phyloP scores from a whole-genome alignment of 2,888 invertebrate species.

The Apotomis capreana region DNA sequence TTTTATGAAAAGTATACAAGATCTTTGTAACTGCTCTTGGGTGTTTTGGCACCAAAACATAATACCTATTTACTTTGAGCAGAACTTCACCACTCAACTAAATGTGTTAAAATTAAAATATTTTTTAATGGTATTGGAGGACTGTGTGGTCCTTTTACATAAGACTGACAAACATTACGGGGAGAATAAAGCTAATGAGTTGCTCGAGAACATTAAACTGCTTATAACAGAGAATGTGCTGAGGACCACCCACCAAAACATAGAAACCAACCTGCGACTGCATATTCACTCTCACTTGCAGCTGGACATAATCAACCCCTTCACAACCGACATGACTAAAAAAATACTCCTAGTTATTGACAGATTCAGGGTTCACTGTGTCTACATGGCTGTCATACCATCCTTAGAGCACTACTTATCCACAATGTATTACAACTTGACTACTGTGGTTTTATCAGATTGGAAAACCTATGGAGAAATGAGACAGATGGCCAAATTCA shows the following conservation, averaged over 20 bases:
- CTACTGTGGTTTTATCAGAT: conserved; percentile 98
- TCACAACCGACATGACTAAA: conserved; percentile 86
- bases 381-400: conserved; percentile 86
- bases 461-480: conserved; percentile 99
- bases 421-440: conserved; percentile 97
- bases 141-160: conserved; percentile 67
- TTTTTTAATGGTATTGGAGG: conserved; percentile 75
- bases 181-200: conserved; percentile 60
- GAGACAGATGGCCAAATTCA: conserved; percentile 94
- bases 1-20: conserved; percentile 82
- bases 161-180: conserved; percentile 65
- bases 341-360: conserved; percentile 84
- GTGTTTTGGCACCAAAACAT: conserved; percentile 92
- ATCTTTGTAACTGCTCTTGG: conserved; percentile 89
- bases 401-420: conserved; percentile 95
- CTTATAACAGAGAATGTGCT: conserved; percentile 84
- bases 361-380: conserved; percentile 80
- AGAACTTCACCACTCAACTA: conserved; percentile 86
- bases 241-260: conserved; percentile 90
- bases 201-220: conserved; percentile 65
- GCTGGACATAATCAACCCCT: conserved; percentile 88
- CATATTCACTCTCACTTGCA: conserved; percentile 96
- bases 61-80: conserved; percentile 89
- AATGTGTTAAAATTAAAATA: conserved; percentile 85
- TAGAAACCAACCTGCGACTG: conserved; percentile 96